phyloP scores from a whole-genome alignment of 2,888 invertebrate genomes.

The Crossocerus cetratus region DNA sequence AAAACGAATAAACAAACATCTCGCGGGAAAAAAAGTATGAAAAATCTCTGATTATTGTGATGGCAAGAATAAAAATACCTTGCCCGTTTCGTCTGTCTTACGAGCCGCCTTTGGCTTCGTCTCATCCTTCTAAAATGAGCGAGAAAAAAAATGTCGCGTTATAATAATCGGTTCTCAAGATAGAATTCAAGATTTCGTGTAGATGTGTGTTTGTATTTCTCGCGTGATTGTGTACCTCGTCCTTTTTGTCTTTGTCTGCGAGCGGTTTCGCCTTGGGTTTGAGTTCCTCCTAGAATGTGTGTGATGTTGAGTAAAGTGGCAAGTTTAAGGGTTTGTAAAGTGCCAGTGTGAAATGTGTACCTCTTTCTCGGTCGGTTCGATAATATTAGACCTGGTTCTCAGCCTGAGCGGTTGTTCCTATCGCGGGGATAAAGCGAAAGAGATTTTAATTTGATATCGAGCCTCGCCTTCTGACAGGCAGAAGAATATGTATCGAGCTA shows the following conservation, averaged over 20 bases:
- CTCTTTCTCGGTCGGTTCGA: constrained; percentile 2
- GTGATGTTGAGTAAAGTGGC: neutral
- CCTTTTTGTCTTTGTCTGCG: constrained; percentile 26
- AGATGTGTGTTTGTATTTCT: neutral
- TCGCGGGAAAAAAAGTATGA: neutral
- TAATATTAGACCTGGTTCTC: neutral
- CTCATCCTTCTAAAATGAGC: constrained; percentile 38
- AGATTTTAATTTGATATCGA: neutral
- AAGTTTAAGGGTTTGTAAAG: neutral
- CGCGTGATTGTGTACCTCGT: constrained; percentile 40
- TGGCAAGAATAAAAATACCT: constrained; percentile 31
- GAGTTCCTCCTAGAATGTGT: constrained; percentile 46
- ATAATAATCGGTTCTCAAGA: neutral
- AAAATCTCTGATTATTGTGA: neutral
- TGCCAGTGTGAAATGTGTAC: constrained; percentile 2
- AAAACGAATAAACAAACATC: constrained; percentile 12
- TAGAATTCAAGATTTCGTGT: neutral
- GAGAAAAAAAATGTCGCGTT: neutral
- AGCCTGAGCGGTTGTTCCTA: neutral
- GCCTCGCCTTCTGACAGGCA: neutral
- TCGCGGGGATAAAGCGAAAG: neutral
- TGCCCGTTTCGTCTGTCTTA: constrained; percentile 41
- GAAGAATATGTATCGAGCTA: neutral
- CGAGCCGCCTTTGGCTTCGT: constrained; percentile 39
- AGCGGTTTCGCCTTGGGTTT: constrained; percentile 35